These are phyloP conservation scores for Drosophila falleni DNA, from an alignment of 2,888 invertebrate species.

Conservation along the genomic window DNA sequence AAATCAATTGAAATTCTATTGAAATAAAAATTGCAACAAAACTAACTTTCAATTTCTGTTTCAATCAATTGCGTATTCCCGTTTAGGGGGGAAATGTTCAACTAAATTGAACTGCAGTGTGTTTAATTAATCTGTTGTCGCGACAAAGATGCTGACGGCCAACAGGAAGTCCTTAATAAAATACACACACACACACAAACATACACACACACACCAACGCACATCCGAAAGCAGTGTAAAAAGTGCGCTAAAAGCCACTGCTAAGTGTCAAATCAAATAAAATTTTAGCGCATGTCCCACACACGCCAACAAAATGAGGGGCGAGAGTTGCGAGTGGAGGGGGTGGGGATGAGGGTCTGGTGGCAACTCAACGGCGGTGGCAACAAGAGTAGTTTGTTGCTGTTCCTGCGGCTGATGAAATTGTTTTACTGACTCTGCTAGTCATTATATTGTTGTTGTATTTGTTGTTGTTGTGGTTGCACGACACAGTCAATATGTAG, in stretches of 20 bases:
- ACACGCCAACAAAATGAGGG: conserved; percentile 62
- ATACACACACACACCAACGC: conserved; percentile 1
- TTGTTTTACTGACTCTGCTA: conserved; percentile 62
- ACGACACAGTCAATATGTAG: conserved; percentile 40
- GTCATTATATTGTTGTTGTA: conserved; percentile 52
- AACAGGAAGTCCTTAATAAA: conserved; percentile 83
- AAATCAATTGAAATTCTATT: conserved; percentile 65
- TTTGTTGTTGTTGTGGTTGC: conserved; percentile 41
- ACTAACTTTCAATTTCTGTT: conserved; percentile 25
- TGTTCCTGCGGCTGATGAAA: conserved; percentile 49
- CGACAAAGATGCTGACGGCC: conserved; percentile 72
- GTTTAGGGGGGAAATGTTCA: not conserved
- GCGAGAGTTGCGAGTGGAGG: conserved; percentile 33
- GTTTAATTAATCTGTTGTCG: conserved; percentile 81
- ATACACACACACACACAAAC: conserved; percentile 24
- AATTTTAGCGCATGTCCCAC: conserved; percentile 77
- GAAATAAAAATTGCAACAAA: conserved; percentile 60
- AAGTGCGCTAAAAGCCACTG: conserved; percentile 57
- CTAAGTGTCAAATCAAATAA: conserved; percentile 78
- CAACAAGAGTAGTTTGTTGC: not conserved
- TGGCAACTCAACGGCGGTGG: conserved; percentile 12
- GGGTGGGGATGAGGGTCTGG: conserved; percentile 1
- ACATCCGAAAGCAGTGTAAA: conserved; percentile 29
- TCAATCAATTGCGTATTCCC: not conserved
- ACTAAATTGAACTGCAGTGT: conserved; percentile 78